Evolutionary conservation across 2,888 invertebrate species (phyloP), one percentile per base, ranked within the genome.

Genomic region (Ornithoptera alexandrae): DNA sequence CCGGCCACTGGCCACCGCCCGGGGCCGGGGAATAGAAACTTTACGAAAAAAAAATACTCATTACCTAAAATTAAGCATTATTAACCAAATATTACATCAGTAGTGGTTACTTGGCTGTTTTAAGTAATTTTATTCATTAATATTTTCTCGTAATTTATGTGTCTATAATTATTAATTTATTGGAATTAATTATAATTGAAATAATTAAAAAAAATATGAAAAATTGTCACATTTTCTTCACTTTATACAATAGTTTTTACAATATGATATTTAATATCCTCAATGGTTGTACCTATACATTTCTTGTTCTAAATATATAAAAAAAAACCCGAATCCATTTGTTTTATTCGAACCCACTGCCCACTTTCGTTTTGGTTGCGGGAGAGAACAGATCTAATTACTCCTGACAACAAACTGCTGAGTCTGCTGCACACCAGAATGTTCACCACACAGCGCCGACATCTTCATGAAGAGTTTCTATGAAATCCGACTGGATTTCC

Each of bases 201-300:
- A 65, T 70, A 70, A 88, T 85, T 84, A 85, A 86, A 84, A 85
- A 89, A 87, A 86, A 89, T 87, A 87, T 83, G 83, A 83, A 85
- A 86, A 87, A 90, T 88, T 88, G 89, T 92, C 90, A 89, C 92
- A 91, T 89, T 90, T 88, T 90, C 90, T 90, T 92, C 92, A 91
- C 90, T 91, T 91, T 92, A 89, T 92, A 93, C 93, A 93, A 93
- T 93, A 93, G 92, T 90, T 92, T 92, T 92, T 92, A 92, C 91
- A 92, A 93, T 93, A 93, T 88, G 93, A 93, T 93, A 93, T 93
- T 90, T 92, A 92, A 93, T 93, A 93, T 93, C 93, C 90, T 93
- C 93, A 87, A 93, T 93, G 93, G 93, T 93, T 93, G 93, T 93
- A 93, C 92, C 90, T 92, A 93, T 93, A 93, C 93, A 93, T 93